A percentile compares a stretch with the other conserved stretches of the same genome.
These are phyloP conservation scores for Halisarca cf. caerulea DNA, from an alignment of 37 sponge, comb jelly and placozoan genomes.

Conservation along the genomic window DNA sequence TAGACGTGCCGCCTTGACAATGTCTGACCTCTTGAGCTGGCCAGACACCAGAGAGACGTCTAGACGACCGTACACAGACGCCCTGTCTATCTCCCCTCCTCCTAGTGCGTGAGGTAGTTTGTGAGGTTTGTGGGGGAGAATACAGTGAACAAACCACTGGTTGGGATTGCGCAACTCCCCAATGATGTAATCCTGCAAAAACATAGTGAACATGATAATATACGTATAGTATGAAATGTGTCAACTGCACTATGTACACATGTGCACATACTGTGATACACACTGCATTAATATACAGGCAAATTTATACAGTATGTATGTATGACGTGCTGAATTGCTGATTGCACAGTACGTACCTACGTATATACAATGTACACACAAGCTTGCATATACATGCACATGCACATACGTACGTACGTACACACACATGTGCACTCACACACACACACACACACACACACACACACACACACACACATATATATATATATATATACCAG, in stretches of 20 bases:
- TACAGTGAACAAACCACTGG: slow-evolving; percentile 93
- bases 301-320: too few species aligned
- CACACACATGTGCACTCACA: too few species aligned
- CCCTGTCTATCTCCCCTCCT: slow-evolving; percentile 1
- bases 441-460: too few species aligned
- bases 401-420: too few species aligned
- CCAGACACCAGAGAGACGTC: slow-evolving; percentile 87
- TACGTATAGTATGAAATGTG: too few species aligned
- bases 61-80: slow-evolving; percentile 53
- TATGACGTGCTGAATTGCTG: too few species aligned
- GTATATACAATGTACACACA: too few species aligned
- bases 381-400: too few species aligned
- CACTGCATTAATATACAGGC: too few species aligned
- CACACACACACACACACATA: not conserved
- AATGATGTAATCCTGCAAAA: slow-evolving; percentile 77
- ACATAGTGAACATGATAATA: too few species aligned
- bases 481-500: slow-evolving; percentile 58
- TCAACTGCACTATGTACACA: not conserved
- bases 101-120: slow-evolving; percentile 66
- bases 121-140: slow-evolving; percentile 83
- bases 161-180: slow-evolving; percentile 75
- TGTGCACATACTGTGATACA: not conserved
- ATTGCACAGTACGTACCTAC: too few species aligned
- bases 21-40: slow-evolving; percentile 83
- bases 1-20: slow-evolving; percentile 89